A percentile compares a stretch with the other conserved stretches of the same genome.
phyloP scores from a whole-genome alignment of 2,888 invertebrate genomes.

The Carabus problematicus region DNA sequence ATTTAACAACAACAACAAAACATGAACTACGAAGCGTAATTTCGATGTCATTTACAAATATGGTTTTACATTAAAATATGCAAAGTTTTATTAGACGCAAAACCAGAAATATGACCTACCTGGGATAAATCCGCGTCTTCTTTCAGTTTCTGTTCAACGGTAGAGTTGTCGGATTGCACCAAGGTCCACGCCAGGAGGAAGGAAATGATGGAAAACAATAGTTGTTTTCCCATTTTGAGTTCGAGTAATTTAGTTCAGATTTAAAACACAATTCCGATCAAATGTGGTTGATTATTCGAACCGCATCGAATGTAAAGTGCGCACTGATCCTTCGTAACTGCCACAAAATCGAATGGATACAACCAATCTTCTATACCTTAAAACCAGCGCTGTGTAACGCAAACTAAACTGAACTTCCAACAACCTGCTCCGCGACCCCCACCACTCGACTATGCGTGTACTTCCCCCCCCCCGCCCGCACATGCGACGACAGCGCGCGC shows the following conservation, averaged over 20 bases:
- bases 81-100: too few relatives aligned
- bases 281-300: background rate
- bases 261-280: slow-evolving; percentile 4
- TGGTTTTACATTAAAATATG: background rate
- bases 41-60: background rate
- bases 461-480: background rate
- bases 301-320: background rate
- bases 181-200: slow-evolving; percentile 23
- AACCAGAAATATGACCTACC: slow-evolving; percentile 59
- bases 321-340: background rate
- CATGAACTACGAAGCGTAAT: background rate
- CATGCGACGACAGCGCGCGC: background rate
- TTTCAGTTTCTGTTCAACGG: slow-evolving; percentile 69
- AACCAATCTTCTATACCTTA: too few relatives aligned
- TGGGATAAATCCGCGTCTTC: slow-evolving; percentile 72
- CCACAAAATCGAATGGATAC: background rate
- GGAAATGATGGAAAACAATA: slow-evolving; percentile 18
- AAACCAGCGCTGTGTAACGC: slow-evolving; percentile 26
- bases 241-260: background rate
- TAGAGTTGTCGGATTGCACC: slow-evolving; percentile 50
- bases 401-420: slow-evolving; percentile 30
- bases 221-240: background rate
- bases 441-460: slow-evolving; percentile 1
- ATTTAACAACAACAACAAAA: background rate
- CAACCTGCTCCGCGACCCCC: slow-evolving; percentile 33